A percentile compares a stretch with the other conserved stretches of the same genome.
Evolutionary conservation across 2,797 vertebrate genomes (phyloP).

Genomic region (Parotocinclus haroldoi): DNA sequence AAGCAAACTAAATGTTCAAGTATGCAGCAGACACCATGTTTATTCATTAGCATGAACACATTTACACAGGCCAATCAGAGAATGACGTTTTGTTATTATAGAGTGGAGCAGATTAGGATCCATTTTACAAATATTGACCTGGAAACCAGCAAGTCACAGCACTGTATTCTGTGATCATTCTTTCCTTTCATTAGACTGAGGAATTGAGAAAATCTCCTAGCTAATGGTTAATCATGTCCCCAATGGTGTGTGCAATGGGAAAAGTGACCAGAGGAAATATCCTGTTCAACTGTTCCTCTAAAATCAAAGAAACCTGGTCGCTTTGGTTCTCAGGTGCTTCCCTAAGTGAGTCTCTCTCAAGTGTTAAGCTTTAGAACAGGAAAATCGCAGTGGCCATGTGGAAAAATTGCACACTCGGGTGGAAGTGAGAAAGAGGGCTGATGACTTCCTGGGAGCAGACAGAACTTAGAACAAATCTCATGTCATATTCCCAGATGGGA

Average conservation of each 20-base stretch:
- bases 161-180: slow-evolving; percentile 29
- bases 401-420: slow-evolving; percentile 20
- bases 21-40: no score
- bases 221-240: background rate
- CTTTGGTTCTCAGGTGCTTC: slow-evolving; percentile 22
- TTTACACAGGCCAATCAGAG: no score
- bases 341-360: slow-evolving; percentile 15
- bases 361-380: slow-evolving; percentile 13
- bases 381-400: slow-evolving; percentile 36
- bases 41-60: no score
- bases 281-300: slow-evolving; percentile 19
- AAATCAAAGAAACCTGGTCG: slow-evolving; percentile 26
- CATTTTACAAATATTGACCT: no score
- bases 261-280: slow-evolving; percentile 24
- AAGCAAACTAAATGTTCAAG: no score
- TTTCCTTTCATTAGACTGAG: slow-evolving; percentile 23
- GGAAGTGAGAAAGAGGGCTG: slow-evolving; percentile 49
- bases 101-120: no score
- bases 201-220: background rate
- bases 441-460: slow-evolving; percentile 60
- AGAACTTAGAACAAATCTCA: slow-evolving; percentile 60
- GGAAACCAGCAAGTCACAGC: no score
- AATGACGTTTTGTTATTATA: no score
- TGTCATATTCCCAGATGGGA: slow-evolving; percentile 68
- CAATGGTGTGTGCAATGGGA: slow-evolving; percentile 4